Evolutionary conservation across 2,797 vertebrate genomes (phyloP).

Genomic region (Dipus sagitta): DNA sequence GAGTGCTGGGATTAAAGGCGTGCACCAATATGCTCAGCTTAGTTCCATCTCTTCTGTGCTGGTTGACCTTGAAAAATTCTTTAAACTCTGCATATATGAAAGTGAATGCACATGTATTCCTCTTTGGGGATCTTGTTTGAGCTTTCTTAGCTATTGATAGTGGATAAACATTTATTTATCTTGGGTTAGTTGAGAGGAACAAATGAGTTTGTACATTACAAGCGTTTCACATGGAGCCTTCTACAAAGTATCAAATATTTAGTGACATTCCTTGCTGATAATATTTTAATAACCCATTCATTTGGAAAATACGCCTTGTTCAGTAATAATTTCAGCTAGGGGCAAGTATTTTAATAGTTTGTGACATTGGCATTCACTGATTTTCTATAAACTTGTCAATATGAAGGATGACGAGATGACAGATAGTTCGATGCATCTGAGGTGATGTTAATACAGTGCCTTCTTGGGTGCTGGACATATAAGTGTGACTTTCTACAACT

Average conservation of each 20-base stretch:
- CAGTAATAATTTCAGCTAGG: not conserved
- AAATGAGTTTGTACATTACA: not conserved
- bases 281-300: not conserved
- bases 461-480: not conserved
- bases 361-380: not conserved
- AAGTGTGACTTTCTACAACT: not conserved
- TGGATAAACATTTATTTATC: not conserved
- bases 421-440: not conserved
- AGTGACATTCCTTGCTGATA: not conserved
- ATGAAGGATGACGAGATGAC: not conserved
- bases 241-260: not conserved
- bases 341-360: not conserved
- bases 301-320: slow-evolving; percentile 17
- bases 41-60: not conserved
- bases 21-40: too few species aligned
- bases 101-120: not conserved
- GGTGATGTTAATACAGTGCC: not conserved
- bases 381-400: slow-evolving; percentile 28
- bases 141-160: not conserved
- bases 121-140: not conserved
- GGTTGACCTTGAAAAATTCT: not conserved
- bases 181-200: not conserved
- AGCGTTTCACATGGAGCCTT: not conserved
- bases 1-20: too few species aligned
- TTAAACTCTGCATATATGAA: not conserved